phyloP scores from a whole-genome alignment of 2,888 invertebrate species.

The Buathra laborator region DNA sequence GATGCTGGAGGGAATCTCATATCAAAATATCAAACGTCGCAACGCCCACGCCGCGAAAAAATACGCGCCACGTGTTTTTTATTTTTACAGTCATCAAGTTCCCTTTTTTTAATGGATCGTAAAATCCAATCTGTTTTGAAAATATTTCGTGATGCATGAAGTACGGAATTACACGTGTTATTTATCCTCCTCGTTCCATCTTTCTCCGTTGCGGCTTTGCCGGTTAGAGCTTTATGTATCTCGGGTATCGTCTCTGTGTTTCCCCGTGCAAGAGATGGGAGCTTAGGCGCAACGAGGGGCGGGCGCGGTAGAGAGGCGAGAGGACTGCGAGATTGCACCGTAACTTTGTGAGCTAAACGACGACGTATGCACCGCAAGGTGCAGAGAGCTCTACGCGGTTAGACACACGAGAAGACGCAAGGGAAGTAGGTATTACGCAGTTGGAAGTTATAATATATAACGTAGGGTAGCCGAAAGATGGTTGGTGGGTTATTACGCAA shows the following conservation, averaged over 20 bases:
- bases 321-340: slow-evolving; percentile 59
- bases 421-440: slow-evolving; percentile 5
- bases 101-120: slow-evolving; percentile 7
- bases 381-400: slow-evolving; percentile 40
- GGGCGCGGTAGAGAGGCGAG: slow-evolving; percentile 2
- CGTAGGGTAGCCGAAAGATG: slow-evolving; percentile 7
- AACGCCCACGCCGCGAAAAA: background rate
- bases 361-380: slow-evolving; percentile 53
- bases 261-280: background rate
- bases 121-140: slow-evolving; percentile 16
- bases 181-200: background rate
- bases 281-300: background rate
- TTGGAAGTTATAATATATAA: slow-evolving; percentile 24
- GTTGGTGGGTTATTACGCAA: background rate
- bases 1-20: background rate
- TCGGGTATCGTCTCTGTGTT: background rate
- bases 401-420: slow-evolving; percentile 15
- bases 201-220: background rate
- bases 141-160: background rate
- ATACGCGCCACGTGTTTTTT: background rate
- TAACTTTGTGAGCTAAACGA: slow-evolving; percentile 65
- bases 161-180: slow-evolving; percentile 33
- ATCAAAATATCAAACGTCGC: slow-evolving; percentile 13
- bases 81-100: background rate
- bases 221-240: slow-evolving; percentile 1